These are phyloP conservation scores for Caenorhabditis panamensis DNA, from an alignment of 2,888 invertebrate genomes.

Conservation along the genomic window DNA sequence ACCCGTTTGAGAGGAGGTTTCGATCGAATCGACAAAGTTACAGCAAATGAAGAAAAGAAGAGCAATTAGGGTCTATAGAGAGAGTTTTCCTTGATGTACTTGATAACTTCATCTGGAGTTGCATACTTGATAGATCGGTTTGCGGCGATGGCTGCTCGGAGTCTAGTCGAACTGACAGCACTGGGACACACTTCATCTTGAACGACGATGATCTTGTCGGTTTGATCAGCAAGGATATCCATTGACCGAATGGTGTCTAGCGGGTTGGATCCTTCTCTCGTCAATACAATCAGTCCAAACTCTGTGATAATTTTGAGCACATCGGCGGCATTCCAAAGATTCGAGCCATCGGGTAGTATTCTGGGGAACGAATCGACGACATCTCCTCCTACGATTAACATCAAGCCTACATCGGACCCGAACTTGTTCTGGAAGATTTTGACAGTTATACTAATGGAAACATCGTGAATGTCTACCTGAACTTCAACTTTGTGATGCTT, in stretches of 20 bases:
- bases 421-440: conserved; percentile 41
- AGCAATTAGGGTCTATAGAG: conserved; percentile 78
- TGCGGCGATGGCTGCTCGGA: conserved; percentile 68
- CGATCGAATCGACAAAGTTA: conserved; percentile 5
- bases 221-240: background rate
- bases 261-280: conserved; percentile 66
- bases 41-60: background rate
- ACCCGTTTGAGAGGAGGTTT: conserved; percentile 20
- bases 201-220: conserved; percentile 16
- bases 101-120: conserved; percentile 82
- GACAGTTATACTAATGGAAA: background rate
- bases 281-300: conserved; percentile 73
- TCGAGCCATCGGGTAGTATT: conserved; percentile 68
- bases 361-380: conserved; percentile 75
- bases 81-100: conserved; percentile 82
- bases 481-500: conserved; percentile 65
- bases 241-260: conserved; percentile 25
- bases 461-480: conserved; percentile 29
- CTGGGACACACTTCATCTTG: conserved; percentile 83
- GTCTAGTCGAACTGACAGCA: conserved; percentile 91
- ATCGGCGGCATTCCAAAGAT: conserved; percentile 72
- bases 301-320: conserved; percentile 68
- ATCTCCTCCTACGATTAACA: conserved; percentile 77
- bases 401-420: conserved; percentile 59
- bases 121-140: conserved; percentile 81